A percentile compares a stretch with the other conserved stretches of the same genome.
Conservation (phyloP, 1,140 invertebrate genomes). For the Scylla paramamosain region DNA sequence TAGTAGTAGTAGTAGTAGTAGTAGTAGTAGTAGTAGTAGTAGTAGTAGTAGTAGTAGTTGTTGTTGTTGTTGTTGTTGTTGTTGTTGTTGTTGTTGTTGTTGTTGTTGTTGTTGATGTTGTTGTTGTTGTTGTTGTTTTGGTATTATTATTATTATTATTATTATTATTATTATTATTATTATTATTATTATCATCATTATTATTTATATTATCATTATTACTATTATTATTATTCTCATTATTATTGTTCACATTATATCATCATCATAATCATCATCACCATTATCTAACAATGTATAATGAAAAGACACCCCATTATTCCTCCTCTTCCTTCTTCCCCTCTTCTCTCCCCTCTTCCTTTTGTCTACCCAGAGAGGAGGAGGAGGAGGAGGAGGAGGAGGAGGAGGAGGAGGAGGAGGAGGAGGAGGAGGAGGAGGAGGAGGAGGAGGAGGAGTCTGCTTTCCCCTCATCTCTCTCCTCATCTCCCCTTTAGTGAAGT, state of each 20-base stretch:
- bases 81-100: too few species aligned
- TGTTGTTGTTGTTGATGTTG: too few species aligned
- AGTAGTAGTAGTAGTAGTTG: not conserved
- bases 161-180: too few species aligned
- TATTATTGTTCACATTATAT: not conserved
- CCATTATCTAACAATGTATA: not conserved
- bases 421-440: not conserved
- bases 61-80: too few species aligned
- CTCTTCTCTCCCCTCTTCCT: slow-evolving; percentile 3
- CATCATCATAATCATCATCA: not conserved
- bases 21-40: not conserved
- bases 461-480: not conserved
- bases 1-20: slow-evolving; percentile 23
- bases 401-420: not conserved
- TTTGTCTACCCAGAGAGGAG: not conserved
- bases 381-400: too few species aligned
- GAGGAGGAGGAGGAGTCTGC: not conserved
- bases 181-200: too few species aligned
- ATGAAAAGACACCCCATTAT: not conserved
- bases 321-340: not conserved
- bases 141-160: too few species aligned
- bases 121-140: too few species aligned
- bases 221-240: not conserved
- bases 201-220: not conserved
- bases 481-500: slow-evolving; percentile 21